phyloP scores from a whole-genome alignment of 2,797 vertebrate genomes.

The Scolopax bukidnonensis region DNA sequence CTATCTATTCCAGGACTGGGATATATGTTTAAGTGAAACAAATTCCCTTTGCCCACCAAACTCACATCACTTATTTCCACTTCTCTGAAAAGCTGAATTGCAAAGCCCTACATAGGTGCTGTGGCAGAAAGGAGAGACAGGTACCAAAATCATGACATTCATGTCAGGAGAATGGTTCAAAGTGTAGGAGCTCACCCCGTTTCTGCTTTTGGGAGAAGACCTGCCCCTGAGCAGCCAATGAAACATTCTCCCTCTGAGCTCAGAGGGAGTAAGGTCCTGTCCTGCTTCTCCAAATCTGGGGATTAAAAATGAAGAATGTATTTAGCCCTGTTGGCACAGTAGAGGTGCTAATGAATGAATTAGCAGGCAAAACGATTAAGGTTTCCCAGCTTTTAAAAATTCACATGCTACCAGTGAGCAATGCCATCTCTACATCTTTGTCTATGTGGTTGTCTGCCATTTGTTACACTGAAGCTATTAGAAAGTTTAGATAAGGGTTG shows the following conservation, averaged over 20 bases:
- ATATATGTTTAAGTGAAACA: background rate
- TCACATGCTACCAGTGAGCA: background rate
- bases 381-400: background rate
- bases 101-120: background rate
- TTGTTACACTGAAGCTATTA: background rate
- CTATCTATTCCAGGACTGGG: background rate
- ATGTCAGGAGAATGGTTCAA: background rate
- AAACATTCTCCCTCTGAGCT: background rate
- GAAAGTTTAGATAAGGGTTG: background rate
- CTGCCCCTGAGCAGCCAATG: background rate
- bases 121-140: background rate
- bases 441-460: background rate
- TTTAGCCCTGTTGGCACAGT: background rate
- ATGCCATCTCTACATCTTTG: background rate
- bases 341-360: background rate
- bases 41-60: background rate
- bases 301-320: background rate
- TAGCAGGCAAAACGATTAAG: background rate
- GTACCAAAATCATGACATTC: background rate
- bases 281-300: background rate
- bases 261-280: background rate
- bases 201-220: background rate
- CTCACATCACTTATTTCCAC: background rate
- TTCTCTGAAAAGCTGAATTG: background rate
- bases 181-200: background rate